Percentiles rank a stretch among this genome's conserved stretches.
Conservation (phyloP, 2,888 invertebrate genomes). For the Hyposoter didymator region DNA sequence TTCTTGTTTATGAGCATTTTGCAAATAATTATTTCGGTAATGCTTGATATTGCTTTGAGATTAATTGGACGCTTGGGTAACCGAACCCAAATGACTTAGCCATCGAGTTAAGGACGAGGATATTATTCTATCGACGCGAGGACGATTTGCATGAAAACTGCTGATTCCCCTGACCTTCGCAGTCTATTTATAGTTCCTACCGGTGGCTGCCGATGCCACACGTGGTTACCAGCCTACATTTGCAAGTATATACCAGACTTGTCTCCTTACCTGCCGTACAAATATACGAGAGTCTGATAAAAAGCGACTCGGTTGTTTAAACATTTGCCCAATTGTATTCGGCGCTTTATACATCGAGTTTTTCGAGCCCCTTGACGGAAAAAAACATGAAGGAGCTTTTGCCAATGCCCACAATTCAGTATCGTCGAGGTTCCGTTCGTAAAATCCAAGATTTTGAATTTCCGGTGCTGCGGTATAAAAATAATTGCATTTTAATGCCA, state of each 20-base stretch:
- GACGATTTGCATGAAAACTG: conserved; percentile 82
- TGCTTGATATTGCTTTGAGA: not conserved
- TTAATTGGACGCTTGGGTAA: conserved; percentile 27
- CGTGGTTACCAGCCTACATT: conserved; percentile 71
- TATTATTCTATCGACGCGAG: conserved; percentile 80
- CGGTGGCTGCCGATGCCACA: conserved; percentile 78
- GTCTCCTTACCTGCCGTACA: conserved; percentile 53
- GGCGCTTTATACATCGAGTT: not conserved
- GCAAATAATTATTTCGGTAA: not conserved
- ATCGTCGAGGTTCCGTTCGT: not conserved
- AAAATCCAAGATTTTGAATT: not conserved
- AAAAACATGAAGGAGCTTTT: not conserved
- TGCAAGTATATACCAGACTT: conserved; percentile 52
- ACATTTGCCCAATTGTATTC: not conserved
- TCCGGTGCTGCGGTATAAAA: too few species aligned
- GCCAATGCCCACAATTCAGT: not conserved
- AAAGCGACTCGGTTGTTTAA: not conserved
- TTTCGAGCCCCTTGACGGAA: too few species aligned
- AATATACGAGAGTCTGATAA: conserved; percentile 35
- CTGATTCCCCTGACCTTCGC: conserved; percentile 82
- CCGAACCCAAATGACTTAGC: conserved; percentile 58
- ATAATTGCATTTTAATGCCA: not conserved
- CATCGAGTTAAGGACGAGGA: conserved; percentile 75
- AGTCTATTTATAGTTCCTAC: conserved; percentile 79
- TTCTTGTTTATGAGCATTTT: not conserved